Percentiles rank a stretch among this genome's conserved stretches.
Evolutionary conservation across 2,888 invertebrate species (phyloP).

Genomic region (Dichetophora obliterata): DNA sequence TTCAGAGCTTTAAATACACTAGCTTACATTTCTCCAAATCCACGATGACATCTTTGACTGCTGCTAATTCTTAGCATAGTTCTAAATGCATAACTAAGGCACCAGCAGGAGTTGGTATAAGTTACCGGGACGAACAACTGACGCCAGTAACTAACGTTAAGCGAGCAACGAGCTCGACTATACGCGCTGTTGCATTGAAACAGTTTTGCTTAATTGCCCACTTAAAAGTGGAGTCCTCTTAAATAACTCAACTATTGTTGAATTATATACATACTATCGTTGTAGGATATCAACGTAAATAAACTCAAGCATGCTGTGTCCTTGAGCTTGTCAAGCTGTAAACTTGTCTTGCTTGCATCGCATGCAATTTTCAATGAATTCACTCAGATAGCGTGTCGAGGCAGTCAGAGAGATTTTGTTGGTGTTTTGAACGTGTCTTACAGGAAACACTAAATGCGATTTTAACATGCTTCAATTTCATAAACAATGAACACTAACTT

Average conservation of each 20-base stretch:
- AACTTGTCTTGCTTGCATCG: conserved; percentile 9
- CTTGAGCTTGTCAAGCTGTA: neutral
- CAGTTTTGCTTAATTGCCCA: conserved; percentile 51
- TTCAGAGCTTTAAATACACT: neutral
- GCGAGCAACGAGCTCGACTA: neutral
- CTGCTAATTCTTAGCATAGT: neutral
- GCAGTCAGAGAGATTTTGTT: neutral
- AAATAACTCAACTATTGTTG: conserved; percentile 19
- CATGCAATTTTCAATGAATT: neutral
- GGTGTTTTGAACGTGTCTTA: conserved; percentile 30
- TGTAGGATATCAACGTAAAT: neutral
- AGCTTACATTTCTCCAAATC: neutral
- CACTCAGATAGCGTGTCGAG: neutral
- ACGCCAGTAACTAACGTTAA: neutral
- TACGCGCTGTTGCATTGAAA: neutral
- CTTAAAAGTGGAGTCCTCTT: conserved; percentile 49
- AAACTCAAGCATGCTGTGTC: neutral
- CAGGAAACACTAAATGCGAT: conserved; percentile 42
- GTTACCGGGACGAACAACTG: neutral
- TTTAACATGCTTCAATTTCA: conserved; percentile 1
- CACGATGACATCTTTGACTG: neutral
- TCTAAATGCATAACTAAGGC: conserved; percentile 11
- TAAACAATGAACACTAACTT: neutral
- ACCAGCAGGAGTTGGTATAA: no score
- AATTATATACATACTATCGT: neutral